Conservation (phyloP, 2,888 invertebrate species). For the Bellardia pandia region DNA sequence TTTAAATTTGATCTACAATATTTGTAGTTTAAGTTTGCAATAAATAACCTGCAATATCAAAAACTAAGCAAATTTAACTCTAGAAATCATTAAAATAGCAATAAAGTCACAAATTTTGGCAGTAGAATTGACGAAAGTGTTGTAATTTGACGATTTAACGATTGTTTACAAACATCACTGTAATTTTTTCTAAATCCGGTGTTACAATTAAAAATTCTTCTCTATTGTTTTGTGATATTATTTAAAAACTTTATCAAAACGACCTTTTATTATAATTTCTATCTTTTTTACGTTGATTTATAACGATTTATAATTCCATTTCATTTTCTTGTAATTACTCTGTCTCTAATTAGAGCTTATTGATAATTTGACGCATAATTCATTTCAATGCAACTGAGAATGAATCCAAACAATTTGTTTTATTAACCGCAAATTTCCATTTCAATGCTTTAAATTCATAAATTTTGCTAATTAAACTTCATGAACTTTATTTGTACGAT, state of each 20-base stretch:
- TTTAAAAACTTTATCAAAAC: background rate
- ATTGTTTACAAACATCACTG: background rate
- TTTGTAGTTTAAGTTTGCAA: too few species aligned
- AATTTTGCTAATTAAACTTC: conserved; percentile 71
- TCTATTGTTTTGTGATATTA: background rate
- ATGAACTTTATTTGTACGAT: conserved; percentile 60
- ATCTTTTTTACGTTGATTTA: background rate
- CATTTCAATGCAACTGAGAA: conserved; percentile 13
- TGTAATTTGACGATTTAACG: too few species aligned
- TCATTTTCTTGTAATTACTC: conserved; percentile 26
- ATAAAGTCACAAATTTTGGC: too few species aligned
- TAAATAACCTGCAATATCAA: too few species aligned
- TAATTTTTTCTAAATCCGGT: background rate
- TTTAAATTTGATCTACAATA: too few species aligned
- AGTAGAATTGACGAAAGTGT: too few species aligned
- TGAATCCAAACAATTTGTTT: conserved; percentile 6
- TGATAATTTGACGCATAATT: conserved; percentile 52
- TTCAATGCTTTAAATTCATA: conserved; percentile 57
- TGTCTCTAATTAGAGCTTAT: conserved; percentile 31
- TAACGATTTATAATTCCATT: background rate
- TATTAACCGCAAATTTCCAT: conserved; percentile 61
- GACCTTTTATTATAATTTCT: conserved; percentile 12
- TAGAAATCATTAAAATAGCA: too few species aligned
- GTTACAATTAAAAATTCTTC: background rate
- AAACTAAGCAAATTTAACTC: too few species aligned